Evolutionary conservation across 2,113 vertebrate genomes (phyloP).

Genomic region (Eleginops maclovinus): DNA sequence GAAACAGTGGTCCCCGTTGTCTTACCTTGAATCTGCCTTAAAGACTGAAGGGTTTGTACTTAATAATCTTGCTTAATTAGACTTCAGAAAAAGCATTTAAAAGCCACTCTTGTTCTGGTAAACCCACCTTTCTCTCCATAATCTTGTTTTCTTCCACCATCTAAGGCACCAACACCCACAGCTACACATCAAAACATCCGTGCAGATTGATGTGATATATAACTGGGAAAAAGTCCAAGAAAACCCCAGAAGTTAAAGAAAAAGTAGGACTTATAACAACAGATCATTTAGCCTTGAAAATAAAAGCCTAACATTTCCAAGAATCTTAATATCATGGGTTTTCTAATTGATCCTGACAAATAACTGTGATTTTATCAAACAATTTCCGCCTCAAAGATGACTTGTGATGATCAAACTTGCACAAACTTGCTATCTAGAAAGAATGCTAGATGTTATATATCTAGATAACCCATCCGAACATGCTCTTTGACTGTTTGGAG

Average conservation of each 20-base stretch:
- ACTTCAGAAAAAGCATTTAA: not conserved
- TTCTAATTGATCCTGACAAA: not conserved
- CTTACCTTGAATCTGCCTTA: not conserved
- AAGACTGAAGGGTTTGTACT: not conserved
- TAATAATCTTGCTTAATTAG: not conserved
- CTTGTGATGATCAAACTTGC: not conserved
- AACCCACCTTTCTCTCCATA: no score
- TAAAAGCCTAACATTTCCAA: not conserved
- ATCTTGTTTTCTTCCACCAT: no score
- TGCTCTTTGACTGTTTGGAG: not conserved
- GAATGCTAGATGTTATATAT: not conserved
- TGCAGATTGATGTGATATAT: not conserved
- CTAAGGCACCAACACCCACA: no score
- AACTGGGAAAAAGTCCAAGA: not conserved
- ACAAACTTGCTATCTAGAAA: not conserved
- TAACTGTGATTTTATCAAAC: not conserved
- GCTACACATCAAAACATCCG: not conserved
- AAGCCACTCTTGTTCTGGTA: not conserved
- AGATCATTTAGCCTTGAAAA: not conserved
- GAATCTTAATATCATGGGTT: no score
- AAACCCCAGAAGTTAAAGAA: no score
- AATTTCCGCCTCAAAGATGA: no score
- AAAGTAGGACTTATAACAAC: not conserved
- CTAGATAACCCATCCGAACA: not conserved
- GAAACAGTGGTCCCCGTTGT: conserved; percentile 34